phyloP scores from a whole-genome alignment of 2,888 invertebrate genomes.

The Halocaridina rubra region DNA sequence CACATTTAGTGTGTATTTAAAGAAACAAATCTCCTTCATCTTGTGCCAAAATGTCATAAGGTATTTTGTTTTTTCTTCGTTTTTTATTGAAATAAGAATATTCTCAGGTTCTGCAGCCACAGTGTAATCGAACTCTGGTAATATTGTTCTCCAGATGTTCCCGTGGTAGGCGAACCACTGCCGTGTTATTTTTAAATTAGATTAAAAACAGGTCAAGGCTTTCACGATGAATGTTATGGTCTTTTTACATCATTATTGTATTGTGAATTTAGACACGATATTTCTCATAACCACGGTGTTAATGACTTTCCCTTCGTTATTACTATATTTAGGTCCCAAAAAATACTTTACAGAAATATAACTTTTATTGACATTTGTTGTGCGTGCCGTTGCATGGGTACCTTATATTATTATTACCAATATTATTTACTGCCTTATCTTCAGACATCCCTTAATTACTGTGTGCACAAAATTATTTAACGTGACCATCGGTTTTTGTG shows the following conservation, averaged over 20 bases:
- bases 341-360: background rate
- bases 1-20: slow-evolving; percentile 37
- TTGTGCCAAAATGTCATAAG: slow-evolving; percentile 41
- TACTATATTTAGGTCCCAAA: background rate
- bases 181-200: background rate
- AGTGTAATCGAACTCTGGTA: background rate
- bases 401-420: slow-evolving; percentile 23
- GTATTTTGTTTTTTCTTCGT: background rate
- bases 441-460: slow-evolving; percentile 40
- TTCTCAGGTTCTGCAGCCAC: slow-evolving; percentile 12
- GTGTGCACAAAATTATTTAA: slow-evolving; percentile 34
- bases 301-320: slow-evolving; percentile 2
- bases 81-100: background rate
- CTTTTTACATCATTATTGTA: background rate
- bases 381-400: slow-evolving; percentile 29
- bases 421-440: too few relatives aligned
- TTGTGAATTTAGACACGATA: background rate
- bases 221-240: background rate
- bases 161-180: too few relatives aligned
- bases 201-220: background rate
- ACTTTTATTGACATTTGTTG: background rate
- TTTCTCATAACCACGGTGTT: slow-evolving; percentile 19
- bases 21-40: slow-evolving; percentile 4
- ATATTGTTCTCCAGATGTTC: too few relatives aligned
- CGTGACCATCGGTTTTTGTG: slow-evolving; percentile 32